Evolutionary conservation across 2,113 vertebrate species (phyloP), one percentile per base, ranked within the genome.

Genomic region (Bos indicus): DNA sequence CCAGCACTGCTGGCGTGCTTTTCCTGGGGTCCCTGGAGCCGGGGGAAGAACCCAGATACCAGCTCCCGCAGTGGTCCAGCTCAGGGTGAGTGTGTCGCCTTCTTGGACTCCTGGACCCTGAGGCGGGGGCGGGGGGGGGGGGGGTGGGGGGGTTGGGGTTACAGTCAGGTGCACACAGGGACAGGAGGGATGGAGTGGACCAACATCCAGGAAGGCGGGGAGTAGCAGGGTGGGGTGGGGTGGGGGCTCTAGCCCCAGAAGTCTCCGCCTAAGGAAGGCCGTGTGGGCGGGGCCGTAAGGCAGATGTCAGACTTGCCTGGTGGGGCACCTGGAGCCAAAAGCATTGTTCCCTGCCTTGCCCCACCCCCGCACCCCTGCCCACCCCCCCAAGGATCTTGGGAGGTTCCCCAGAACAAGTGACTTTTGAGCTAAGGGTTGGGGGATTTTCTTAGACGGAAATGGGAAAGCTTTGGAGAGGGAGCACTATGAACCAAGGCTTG

Each of bases 11-110:
- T 98, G 86, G 52, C 95, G 0, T 98, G 98, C 96, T 98, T 98
- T 92, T 91, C 98, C 59, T 98, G 98, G 97, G 96, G 98, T 71
- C 43, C 91, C 52, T 77, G 98, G 97, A 97, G 89, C 93, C 56
- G 86, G 82, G 85, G 86, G 48, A 98, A 98, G 92, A 71, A 88
- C 48, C 78, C n/a, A 7, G 80, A 90, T 67, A 56, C 56, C 59
- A 11, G 40, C 15, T 59, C 48, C 48, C 78, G 67, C 86, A 21
- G 6, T 86, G 62, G 62, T 57, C 91, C 97, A 77, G 85, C 88
- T 88, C 96, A 93, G 59, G 95, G 98, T 98, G 88, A 98, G 97
- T 93, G 62, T 84, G 62, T 54, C 1, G 0, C 16, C 43, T 89
- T 78, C 85, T 40, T 11, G 43, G 59, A 40, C 13, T 85, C 43